Percentiles rank a stretch among this genome's conserved stretches.
These are phyloP conservation scores for Halcyon smyrnensis DNA, from an alignment of 2,797 vertebrate species.

Conservation along the genomic window DNA sequence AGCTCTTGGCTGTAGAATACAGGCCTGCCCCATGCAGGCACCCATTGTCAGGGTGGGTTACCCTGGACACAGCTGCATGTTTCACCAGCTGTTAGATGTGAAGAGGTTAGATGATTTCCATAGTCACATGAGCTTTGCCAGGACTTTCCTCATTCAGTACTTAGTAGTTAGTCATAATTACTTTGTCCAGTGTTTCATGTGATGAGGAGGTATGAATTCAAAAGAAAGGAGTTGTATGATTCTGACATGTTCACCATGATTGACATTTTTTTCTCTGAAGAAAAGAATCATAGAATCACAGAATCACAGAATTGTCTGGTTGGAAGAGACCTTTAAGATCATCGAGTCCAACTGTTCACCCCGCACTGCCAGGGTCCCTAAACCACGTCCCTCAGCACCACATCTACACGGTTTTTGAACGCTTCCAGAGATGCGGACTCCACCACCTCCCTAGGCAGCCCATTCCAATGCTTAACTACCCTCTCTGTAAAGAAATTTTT, in stretches of 20 bases:
- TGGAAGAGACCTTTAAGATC: too few relatives aligned
- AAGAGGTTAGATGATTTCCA: background rate
- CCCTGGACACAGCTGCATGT: background rate
- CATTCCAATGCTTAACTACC: too few relatives aligned
- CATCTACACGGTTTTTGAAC: too few relatives aligned
- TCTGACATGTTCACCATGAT: background rate
- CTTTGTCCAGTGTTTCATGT: background rate
- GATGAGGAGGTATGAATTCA: background rate
- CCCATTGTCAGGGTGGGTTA: background rate
- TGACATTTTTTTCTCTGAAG: background rate
- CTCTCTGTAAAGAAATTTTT: too few relatives aligned
- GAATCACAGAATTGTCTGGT: too few relatives aligned
- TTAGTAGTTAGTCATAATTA: background rate
- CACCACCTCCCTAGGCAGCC: too few relatives aligned
- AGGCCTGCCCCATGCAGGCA: background rate
- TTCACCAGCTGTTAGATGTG: background rate
- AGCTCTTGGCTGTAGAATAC: background rate
- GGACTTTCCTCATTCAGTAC: slow-evolving; percentile 1
- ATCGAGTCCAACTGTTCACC: too few relatives aligned
- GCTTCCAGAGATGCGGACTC: too few relatives aligned
- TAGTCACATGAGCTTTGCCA: background rate
- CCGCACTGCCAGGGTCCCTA: too few relatives aligned
- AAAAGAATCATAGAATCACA: too few relatives aligned
- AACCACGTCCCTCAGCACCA: too few relatives aligned
- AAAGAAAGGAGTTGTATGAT: background rate